These are phyloP conservation scores for Sturnira hondurensis DNA, from an alignment of 2,113 vertebrate genomes.

Conservation along the genomic window DNA sequence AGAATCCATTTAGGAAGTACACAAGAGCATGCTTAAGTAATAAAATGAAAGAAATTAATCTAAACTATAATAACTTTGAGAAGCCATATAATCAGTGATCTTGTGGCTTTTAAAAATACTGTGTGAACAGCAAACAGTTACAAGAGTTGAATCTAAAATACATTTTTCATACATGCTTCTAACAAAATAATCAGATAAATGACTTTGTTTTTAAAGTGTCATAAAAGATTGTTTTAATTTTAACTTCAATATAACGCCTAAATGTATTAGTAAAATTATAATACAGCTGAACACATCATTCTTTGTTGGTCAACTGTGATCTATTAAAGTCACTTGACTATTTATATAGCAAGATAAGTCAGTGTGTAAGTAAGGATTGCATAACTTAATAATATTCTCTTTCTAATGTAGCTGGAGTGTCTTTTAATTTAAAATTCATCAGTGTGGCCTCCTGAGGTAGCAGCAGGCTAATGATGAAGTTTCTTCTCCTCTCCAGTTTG, in stretches of 20 bases:
- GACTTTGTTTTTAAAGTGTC: slow-evolving; percentile 12
- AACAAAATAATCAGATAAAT: neutral
- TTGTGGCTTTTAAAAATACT: neutral
- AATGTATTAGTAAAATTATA: neutral
- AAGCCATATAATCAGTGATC: slow-evolving; percentile 10
- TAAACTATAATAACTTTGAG: neutral
- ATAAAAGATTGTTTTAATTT: neutral
- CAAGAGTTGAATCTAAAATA: slow-evolving; percentile 14
- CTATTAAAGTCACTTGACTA: neutral
- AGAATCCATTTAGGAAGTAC: neutral
- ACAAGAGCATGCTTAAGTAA: neutral
- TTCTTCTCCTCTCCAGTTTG: neutral
- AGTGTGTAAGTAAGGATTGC: neutral
- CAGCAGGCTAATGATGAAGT: neutral
- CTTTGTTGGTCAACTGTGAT: neutral
- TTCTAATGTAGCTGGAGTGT: neutral
- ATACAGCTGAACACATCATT: neutral
- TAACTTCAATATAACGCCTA: neutral
- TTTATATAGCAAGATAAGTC: neutral
- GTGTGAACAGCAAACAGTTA: neutral
- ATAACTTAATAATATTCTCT: neutral
- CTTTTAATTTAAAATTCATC: neutral
- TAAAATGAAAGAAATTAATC: neutral
- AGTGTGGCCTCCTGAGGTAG: neutral
- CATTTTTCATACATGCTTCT: neutral